Conservation (phyloP, 2,888 invertebrate species). For the Steinernema scapterisci region DNA sequence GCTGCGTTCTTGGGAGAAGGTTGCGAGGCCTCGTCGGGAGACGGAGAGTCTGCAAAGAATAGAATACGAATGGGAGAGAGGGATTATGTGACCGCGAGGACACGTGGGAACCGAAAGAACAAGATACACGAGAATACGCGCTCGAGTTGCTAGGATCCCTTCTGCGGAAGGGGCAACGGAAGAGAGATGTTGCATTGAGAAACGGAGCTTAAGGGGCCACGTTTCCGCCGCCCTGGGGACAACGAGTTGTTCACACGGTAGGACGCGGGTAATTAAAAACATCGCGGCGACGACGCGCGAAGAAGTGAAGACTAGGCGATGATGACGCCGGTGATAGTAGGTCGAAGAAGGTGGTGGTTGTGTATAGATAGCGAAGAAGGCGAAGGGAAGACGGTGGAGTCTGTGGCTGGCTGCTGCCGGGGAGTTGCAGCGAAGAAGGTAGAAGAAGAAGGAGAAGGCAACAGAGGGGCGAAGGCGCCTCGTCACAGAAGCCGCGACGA, state of each 20-base stretch:
- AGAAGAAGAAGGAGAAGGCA: constrained; percentile 6
- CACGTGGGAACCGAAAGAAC: constrained; percentile 1
- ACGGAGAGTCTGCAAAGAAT: constrained; percentile 11
- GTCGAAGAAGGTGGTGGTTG: not conserved
- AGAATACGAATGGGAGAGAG: not conserved
- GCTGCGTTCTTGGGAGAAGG: not conserved
- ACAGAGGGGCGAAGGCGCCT: constrained; percentile 2
- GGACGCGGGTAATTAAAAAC: constrained; percentile 31
- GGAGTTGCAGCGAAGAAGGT: not conserved
- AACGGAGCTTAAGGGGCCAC: not conserved
- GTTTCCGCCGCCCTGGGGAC: not conserved
- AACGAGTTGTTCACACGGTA: not conserved
- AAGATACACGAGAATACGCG: constrained; percentile 7
- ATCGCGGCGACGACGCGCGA: constrained; percentile 30
- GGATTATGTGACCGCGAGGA: not conserved
- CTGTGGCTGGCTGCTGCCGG: constrained; percentile 16
- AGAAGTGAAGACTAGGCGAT: not conserved
- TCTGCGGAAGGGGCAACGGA: not conserved
- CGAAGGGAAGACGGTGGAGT: not conserved
- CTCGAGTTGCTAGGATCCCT: not conserved
- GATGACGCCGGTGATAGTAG: not conserved
- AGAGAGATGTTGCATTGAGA: not conserved
- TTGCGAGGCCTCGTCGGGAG: not conserved
- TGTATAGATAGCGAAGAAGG: constrained; percentile 29
- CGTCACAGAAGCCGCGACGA: constrained; percentile 25